Conservation (phyloP, 2,113 vertebrate species). For the Motacilla alba region DNA sequence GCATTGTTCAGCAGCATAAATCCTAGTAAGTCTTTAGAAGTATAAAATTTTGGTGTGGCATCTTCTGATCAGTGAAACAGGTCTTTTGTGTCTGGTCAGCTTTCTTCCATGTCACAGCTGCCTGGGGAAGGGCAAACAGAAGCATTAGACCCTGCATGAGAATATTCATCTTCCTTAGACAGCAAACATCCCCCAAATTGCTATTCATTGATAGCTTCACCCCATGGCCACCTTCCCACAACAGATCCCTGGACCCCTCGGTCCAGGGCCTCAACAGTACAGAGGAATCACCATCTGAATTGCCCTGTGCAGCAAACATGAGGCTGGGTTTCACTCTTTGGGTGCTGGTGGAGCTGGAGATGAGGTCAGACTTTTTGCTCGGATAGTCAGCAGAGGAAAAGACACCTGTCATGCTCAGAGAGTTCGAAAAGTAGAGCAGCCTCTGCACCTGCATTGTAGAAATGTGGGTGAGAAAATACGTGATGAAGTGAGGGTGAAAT, state of each 20-base stretch:
- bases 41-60: not conserved
- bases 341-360: not conserved
- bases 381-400: not conserved
- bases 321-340: not conserved
- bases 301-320: not conserved
- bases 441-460: not conserved
- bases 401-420: fast-evolving
- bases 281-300: not conserved
- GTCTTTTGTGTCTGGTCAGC: not conserved
- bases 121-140: not conserved
- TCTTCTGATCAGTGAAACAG: not conserved
- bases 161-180: not conserved
- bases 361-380: not conserved
- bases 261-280: not conserved
- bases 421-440: not conserved
- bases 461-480: not conserved
- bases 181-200: not conserved
- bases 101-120: not conserved
- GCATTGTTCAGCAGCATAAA: not conserved
- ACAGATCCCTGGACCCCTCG: not conserved
- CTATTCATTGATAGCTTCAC: not conserved
- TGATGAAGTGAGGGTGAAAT: not conserved
- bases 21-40: not conserved
- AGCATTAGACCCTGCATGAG: not conserved
- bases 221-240: not conserved